These are phyloP conservation scores for Acipenser oxyrinchus DNA, from an alignment of 2,797 vertebrate species.

Conservation along the genomic window DNA sequence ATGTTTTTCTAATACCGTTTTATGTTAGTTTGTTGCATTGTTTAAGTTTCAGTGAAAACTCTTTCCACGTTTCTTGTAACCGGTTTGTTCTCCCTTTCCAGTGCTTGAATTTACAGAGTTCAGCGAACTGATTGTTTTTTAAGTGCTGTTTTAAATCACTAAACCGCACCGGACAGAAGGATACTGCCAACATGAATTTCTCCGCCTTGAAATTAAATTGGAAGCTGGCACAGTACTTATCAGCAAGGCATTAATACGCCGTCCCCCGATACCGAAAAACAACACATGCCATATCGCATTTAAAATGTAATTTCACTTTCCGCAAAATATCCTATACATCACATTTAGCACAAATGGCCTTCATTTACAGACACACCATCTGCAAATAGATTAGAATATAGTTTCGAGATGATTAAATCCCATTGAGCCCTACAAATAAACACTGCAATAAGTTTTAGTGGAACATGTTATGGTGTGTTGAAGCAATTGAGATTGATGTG, in stretches of 20 bases:
- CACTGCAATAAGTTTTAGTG: constrained; percentile 19
- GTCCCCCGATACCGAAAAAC: not conserved
- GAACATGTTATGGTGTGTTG: constrained; percentile 16
- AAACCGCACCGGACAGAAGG: no score
- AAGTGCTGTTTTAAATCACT: no score
- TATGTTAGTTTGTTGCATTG: no score
- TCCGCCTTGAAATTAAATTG: not conserved
- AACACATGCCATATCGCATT: constrained; percentile 3
- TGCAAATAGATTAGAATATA: constrained; percentile 7
- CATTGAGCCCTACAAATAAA: constrained; percentile 16
- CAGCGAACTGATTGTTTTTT: no score
- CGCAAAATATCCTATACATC: not conserved
- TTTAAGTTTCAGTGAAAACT: no score
- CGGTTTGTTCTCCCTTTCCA: no score
- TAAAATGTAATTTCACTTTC: constrained; percentile 4
- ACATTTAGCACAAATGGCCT: constrained; percentile 1
- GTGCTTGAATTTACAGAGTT: no score
- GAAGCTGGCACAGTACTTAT: no score
- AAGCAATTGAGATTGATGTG: constrained; percentile 6
- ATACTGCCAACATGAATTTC: no score
- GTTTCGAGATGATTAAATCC: constrained; percentile 9
- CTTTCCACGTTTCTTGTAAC: no score
- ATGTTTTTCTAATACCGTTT: no score
- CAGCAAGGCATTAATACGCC: no score
- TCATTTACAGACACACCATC: constrained; percentile 10